phyloP scores from a whole-genome alignment of 2,113 vertebrate species.

The Lophochroa leadbeateri region DNA sequence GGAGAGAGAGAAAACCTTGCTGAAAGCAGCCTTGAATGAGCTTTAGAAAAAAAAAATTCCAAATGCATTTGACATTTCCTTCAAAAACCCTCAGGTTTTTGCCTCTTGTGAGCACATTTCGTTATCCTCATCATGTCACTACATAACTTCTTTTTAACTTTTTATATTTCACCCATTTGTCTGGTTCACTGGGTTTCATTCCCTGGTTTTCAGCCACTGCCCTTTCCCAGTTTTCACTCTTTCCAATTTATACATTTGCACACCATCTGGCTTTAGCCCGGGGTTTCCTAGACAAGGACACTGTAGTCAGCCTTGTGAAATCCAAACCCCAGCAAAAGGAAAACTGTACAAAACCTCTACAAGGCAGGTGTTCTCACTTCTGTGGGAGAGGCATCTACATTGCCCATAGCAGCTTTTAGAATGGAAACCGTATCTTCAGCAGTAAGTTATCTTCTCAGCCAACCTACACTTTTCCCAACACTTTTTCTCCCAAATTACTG shows the following conservation, averaged over 20 bases:
- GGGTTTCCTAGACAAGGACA: slow-evolving; percentile 21
- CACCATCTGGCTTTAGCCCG: background rate
- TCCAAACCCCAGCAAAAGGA: slow-evolving; percentile 18
- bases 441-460: background rate
- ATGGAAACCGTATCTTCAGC: background rate
- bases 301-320: slow-evolving; percentile 53
- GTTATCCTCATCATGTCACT: background rate
- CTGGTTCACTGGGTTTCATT: background rate
- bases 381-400: background rate
- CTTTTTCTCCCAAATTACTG: background rate
- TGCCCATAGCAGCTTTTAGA: background rate
- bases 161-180: background rate
- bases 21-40: background rate
- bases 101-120: background rate
- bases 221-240: background rate
- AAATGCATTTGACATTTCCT: background rate
- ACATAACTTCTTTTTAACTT: slow-evolving; percentile 2
- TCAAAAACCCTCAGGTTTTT: background rate
- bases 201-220: background rate
- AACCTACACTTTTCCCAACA: background rate
- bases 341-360: background rate
- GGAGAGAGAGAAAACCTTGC: background rate
- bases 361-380: background rate
- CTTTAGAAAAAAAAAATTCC: background rate
- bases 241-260: background rate